phyloP scores from a whole-genome alignment of 2,888 invertebrate species.

The Cylloceria caligata region DNA sequence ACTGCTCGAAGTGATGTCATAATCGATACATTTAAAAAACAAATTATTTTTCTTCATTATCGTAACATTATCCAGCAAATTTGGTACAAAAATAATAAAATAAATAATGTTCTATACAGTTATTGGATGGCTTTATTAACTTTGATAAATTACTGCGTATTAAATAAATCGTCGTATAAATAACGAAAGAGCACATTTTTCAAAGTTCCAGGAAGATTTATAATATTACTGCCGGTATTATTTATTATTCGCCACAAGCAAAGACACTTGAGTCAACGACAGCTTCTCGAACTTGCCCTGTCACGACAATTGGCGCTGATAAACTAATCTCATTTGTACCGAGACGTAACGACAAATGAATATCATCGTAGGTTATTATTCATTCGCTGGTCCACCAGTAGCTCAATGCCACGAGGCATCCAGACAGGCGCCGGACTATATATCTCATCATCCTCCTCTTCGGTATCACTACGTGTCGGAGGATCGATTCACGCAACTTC shows the following conservation, averaged over 20 bases:
- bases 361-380: slow-evolving; percentile 34
- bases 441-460: not conserved
- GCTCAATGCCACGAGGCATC: slow-evolving; percentile 7
- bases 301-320: slow-evolving; percentile 77
- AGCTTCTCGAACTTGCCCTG: slow-evolving; percentile 67
- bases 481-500: slow-evolving; percentile 33
- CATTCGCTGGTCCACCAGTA: slow-evolving; percentile 32
- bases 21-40: too few species aligned
- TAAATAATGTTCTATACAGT: too few species aligned
- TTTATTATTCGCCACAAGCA: slow-evolving; percentile 52
- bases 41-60: too few species aligned
- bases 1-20: too few species aligned
- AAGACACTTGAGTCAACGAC: slow-evolving; percentile 66
- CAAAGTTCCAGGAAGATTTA: too few species aligned
- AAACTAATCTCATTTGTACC: slow-evolving; percentile 77
- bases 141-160: too few species aligned
- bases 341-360: slow-evolving; percentile 23
- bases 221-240: slow-evolving; percentile 15
- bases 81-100: too few species aligned
- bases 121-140: too few species aligned
- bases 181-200: too few species aligned
- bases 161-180: too few species aligned
- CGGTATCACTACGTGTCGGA: not conserved
- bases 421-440: slow-evolving; percentile 37
- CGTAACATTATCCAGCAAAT: too few species aligned